Conservation (phyloP, 2,113 vertebrate genomes). For the Pachycephala philippinensis region DNA sequence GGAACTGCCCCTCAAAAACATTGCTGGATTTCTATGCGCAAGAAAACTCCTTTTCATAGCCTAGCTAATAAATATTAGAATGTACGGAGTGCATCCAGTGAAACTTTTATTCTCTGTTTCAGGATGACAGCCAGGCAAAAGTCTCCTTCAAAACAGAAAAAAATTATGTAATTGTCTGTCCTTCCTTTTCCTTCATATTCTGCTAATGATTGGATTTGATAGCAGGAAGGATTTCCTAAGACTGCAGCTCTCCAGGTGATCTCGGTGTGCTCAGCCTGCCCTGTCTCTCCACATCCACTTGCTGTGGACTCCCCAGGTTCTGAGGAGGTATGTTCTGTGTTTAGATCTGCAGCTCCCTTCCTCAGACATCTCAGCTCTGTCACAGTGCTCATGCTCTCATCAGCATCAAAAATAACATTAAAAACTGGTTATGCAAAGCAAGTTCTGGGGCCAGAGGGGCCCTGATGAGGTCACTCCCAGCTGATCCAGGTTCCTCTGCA, state of each 20-base stretch:
- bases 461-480: background rate
- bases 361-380: background rate
- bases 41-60: background rate
- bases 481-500: background rate
- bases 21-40: background rate
- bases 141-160: background rate
- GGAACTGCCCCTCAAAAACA: background rate
- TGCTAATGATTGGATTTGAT: background rate
- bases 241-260: background rate
- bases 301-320: background rate
- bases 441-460: background rate
- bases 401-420: background rate
- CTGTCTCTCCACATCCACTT: background rate
- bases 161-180: rapidly evolving
- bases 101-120: background rate
- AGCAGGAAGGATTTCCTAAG: background rate
- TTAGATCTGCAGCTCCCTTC: background rate
- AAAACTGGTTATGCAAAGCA: background rate
- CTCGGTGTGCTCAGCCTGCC: background rate
- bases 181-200: background rate
- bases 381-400: background rate
- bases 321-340: background rate
- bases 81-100: background rate
- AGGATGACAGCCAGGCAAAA: background rate
- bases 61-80: background rate